Conservation (phyloP, 2,113 vertebrate genomes). For the Grammomys surdaster region DNA sequence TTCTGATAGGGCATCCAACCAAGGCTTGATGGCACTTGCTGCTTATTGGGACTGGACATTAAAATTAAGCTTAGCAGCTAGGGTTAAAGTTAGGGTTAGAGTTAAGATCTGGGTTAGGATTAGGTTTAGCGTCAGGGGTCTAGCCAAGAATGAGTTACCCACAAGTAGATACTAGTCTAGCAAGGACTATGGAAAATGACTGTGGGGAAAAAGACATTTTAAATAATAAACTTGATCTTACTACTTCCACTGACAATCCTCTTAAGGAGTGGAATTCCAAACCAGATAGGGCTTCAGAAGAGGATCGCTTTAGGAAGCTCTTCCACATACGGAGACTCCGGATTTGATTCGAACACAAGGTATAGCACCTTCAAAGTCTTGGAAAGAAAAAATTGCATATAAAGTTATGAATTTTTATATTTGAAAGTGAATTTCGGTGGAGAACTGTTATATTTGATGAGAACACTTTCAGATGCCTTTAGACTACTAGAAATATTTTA, state of each 20-base stretch:
- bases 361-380: conserved; percentile 88
- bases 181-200: not conserved
- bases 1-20: not conserved
- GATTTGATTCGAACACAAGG: conserved; percentile 87
- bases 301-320: conserved; percentile 90
- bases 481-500: not conserved
- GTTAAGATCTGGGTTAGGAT: not conserved
- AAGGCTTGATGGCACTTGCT: not conserved
- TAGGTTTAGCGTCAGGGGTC: too few relatives aligned
- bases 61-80: not conserved
- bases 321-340: conserved; percentile 85
- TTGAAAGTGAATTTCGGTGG: not conserved
- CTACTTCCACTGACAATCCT: conserved; percentile 86
- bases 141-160: not conserved
- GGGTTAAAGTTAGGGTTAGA: not conserved
- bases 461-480: not conserved
- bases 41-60: not conserved
- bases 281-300: conserved; percentile 90
- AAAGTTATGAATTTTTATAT: not conserved
- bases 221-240: conserved; percentile 88
- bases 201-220: conserved; percentile 68
- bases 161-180: not conserved
- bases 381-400: not conserved
- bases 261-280: conserved; percentile 90
- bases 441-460: not conserved